A percentile compares a stretch with the other conserved stretches of the same genome.
Evolutionary conservation across 2,113 vertebrate genomes (phyloP).

Genomic region (Nesoenas mayeri): DNA sequence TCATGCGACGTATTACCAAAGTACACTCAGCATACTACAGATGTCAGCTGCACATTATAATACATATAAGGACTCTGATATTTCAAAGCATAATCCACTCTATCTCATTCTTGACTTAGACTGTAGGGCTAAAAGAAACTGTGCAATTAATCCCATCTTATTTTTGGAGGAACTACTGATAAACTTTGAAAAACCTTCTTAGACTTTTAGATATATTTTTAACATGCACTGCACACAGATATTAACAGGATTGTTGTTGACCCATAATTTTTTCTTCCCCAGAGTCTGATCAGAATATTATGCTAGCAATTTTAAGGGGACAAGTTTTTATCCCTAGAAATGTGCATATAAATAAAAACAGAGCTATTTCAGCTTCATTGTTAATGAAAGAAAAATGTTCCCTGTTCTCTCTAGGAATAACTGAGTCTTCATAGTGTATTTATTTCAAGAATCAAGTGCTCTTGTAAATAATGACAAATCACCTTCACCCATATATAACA

Average conservation of each 20-base stretch:
- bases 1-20: neutral
- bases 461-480: constrained; percentile 38
- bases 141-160: neutral
- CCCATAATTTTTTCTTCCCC: constrained; percentile 49
- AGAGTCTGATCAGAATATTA: constrained; percentile 56
- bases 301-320: constrained; percentile 41
- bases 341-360: constrained; percentile 50
- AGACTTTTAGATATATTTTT: constrained; percentile 28
- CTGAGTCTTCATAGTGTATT: constrained; percentile 46
- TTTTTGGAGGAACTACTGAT: neutral
- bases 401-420: constrained; percentile 34
- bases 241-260: constrained; percentile 12
- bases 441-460: constrained; percentile 62
- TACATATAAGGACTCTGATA: neutral
- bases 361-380: neutral
- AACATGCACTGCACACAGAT: constrained; percentile 16
- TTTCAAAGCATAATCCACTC: neutral
- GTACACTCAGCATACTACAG: neutral
- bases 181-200: neutral
- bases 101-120: neutral
- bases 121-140: neutral
- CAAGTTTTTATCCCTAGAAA: constrained; percentile 45
- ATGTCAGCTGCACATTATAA: neutral
- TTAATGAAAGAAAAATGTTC: constrained; percentile 66
- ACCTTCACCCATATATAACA: constrained; percentile 32